Percentiles rank a stretch among this genome's conserved stretches.
Evolutionary conservation across 53 echinoderm and acorn worm genomes (phyloP).

Genomic region (Echinarachnius parma): DNA sequence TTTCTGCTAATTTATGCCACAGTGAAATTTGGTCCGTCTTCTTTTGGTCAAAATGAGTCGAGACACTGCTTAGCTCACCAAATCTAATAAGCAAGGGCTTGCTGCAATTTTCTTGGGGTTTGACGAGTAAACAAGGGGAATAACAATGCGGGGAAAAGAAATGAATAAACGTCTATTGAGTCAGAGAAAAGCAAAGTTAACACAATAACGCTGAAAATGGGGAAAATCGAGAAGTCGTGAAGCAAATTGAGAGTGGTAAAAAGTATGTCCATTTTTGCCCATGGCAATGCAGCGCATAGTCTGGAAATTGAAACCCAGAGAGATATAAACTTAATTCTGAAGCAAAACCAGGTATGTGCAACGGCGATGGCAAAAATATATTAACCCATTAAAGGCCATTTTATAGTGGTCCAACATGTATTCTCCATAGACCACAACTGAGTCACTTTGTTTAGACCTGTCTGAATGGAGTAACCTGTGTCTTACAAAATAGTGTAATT

Average conservation of each 20-base stretch:
- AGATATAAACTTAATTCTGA: too few species aligned
- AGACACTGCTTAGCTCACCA: conserved; percentile 43
- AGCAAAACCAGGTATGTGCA: too few species aligned
- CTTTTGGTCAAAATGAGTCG: conserved; percentile 35
- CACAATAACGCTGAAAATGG: conserved; percentile 8
- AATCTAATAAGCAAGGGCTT: conserved; percentile 44
- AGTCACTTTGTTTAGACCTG: too few species aligned
- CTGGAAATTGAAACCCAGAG: conserved; percentile 40
- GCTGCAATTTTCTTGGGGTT: conserved; percentile 38
- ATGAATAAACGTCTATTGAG: too few species aligned
- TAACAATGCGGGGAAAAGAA: conserved; percentile 8
- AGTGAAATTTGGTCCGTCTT: conserved; percentile 43
- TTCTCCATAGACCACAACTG: too few species aligned
- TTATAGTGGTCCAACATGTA: too few species aligned
- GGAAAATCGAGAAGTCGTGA: conserved; percentile 8
- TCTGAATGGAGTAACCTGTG: too few species aligned
- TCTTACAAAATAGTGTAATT: too few species aligned
- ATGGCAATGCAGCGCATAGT: conserved; percentile 35
- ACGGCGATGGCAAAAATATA: too few species aligned
- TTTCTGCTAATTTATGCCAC: conserved; percentile 40
- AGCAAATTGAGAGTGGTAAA: background rate
- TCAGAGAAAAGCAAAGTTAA: background rate
- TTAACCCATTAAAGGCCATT: too few species aligned
- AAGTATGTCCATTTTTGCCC: conserved; percentile 33
- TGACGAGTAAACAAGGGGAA: background rate